Conservation (phyloP, 2,113 vertebrate genomes). For the Acanthisitta chloris region DNA sequence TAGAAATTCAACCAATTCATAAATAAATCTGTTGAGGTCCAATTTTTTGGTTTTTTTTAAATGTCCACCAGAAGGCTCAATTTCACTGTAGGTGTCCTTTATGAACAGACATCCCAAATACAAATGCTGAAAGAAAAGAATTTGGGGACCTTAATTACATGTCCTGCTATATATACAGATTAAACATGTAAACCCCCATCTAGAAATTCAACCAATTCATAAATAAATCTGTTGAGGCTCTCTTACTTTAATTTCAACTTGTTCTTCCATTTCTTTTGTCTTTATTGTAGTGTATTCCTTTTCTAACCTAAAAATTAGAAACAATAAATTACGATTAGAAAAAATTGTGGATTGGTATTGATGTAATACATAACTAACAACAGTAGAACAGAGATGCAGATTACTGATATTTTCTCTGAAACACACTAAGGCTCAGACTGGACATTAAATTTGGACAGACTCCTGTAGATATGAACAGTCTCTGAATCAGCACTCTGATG, state of each 20-base stretch:
- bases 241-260: slow-evolving; percentile 98
- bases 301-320: slow-evolving; percentile 84
- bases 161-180: background rate
- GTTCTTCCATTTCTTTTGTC: slow-evolving; percentile 98
- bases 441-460: background rate
- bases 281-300: slow-evolving; percentile 99
- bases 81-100: background rate
- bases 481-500: background rate
- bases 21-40: too few species aligned
- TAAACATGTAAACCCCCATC: background rate
- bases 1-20: too few species aligned
- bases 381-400: background rate
- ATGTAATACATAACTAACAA: background rate
- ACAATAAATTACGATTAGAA: background rate
- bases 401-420: background rate
- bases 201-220: background rate
- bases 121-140: background rate
- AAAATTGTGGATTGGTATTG: background rate
- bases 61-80: background rate
- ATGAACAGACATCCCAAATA: background rate
- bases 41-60: background rate
- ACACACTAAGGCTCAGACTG: background rate
- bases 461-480: background rate
- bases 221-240: background rate
- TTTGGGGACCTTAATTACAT: background rate